Conservation (phyloP, 2,888 invertebrate species). For the Eilema depressum region DNA sequence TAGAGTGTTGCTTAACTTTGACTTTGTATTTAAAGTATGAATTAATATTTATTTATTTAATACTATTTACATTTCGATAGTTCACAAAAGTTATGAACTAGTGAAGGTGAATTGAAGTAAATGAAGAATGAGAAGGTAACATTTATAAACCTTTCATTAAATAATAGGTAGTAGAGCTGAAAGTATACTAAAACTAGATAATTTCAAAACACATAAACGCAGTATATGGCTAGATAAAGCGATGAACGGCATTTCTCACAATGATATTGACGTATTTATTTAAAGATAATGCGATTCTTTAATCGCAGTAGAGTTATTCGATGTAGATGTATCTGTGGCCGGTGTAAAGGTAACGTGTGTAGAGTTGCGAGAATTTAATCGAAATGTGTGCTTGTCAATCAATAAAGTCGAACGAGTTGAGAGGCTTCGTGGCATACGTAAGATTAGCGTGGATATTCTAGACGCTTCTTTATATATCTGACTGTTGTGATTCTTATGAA, state of each 20-base stretch:
- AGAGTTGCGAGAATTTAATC: conserved; percentile 79
- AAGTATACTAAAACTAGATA: background rate
- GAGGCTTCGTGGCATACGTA: conserved; percentile 63
- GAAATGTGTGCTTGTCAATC: conserved; percentile 84
- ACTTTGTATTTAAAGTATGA: background rate
- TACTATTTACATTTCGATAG: too few species aligned
- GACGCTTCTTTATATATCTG: background rate
- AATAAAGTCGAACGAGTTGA: conserved; percentile 75
- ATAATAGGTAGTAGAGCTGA: background rate
- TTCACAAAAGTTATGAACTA: too few species aligned
- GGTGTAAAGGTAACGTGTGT: conserved; percentile 74
- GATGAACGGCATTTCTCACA: conserved; percentile 30
- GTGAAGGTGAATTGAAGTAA: too few species aligned
- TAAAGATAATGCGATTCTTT: conserved; percentile 40
- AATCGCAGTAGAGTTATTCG: conserved; percentile 46
- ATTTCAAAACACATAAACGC: conserved; percentile 1
- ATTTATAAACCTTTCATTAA: background rate
- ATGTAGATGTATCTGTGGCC: conserved; percentile 55
- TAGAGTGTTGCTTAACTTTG: background rate
- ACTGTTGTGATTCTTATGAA: background rate
- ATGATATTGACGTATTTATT: conserved; percentile 46
- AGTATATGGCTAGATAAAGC: conserved; percentile 3
- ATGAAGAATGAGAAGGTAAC: background rate
- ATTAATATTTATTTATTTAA: too few species aligned
- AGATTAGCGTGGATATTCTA: conserved; percentile 63